A percentile compares a stretch with the other conserved stretches of the same genome.
Conservation (phyloP, 1,140 invertebrate genomes). For the Lucilia sericata region DNA sequence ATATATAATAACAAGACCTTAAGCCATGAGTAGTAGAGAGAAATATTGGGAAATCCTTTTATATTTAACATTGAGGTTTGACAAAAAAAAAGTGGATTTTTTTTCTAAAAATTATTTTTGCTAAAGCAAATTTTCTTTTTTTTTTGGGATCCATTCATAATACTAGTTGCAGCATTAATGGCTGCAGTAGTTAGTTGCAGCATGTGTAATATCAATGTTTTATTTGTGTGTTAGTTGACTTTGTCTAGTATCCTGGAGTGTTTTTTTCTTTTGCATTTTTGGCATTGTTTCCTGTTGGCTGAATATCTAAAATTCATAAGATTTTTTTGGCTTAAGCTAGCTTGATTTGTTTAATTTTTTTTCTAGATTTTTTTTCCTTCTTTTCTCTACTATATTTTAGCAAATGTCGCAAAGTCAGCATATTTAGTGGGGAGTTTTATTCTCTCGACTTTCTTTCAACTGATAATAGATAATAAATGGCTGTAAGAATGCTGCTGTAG, state of each 20-base stretch:
- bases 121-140: no score
- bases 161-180: neutral
- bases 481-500: neutral
- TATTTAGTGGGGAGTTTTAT: neutral
- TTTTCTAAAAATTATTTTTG: no score
- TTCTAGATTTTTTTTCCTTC: no score
- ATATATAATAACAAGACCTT: constrained; percentile 10
- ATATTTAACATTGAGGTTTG: neutral
- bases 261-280: neutral
- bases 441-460: neutral
- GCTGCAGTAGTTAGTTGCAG: neutral
- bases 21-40: neutral
- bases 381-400: neutral
- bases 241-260: constrained; percentile 6
- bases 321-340: neutral
- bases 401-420: neutral
- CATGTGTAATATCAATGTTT: neutral
- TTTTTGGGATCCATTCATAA: constrained; percentile 7
- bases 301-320: constrained; percentile 8
- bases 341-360: neutral
- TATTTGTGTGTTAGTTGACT: neutral
- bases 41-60: neutral
- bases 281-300: constrained; percentile 28
- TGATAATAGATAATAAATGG: neutral
- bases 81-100: neutral